These are phyloP conservation scores for Oegoconia quadripuncta DNA, from an alignment of 2,888 invertebrate genomes.

Conservation along the genomic window DNA sequence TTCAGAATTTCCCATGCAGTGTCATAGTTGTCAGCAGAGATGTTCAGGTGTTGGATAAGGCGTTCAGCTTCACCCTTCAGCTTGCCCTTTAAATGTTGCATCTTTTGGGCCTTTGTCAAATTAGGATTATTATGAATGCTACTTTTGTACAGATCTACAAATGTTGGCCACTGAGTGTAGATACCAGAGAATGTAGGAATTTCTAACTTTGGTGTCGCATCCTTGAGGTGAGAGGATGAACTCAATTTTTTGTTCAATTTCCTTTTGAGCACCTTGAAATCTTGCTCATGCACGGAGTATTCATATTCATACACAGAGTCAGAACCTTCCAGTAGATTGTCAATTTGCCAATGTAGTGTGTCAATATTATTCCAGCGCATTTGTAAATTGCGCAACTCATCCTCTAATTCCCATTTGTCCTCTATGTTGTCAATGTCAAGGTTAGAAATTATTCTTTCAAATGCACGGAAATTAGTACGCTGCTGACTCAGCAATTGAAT, in stretches of 20 bases:
- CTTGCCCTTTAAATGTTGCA: conserved; percentile 23
- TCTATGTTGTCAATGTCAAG: background rate
- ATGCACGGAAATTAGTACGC: conserved; percentile 14
- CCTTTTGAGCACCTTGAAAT: conserved; percentile 8
- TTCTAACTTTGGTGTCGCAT: conserved; percentile 9
- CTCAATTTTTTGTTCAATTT: conserved; percentile 1
- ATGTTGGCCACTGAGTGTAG: conserved; percentile 11
- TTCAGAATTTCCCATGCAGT: conserved; percentile 19
- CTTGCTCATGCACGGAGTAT: background rate
- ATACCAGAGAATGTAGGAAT: conserved; percentile 8
- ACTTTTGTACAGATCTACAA: conserved; percentile 19
- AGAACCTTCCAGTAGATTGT: background rate
- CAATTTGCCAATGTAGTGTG: background rate
- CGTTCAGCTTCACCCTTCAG: conserved; percentile 22
- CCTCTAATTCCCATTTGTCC: conserved; percentile 19
- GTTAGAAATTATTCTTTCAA: conserved; percentile 3
- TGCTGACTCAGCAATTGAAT: background rate
- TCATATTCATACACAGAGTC: background rate
- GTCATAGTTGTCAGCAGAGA: conserved; percentile 22
- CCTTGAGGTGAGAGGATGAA: conserved; percentile 7
- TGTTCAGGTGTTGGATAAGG: conserved; percentile 22
- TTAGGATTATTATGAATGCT: conserved; percentile 20
- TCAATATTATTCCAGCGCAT: background rate
- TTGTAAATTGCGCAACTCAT: conserved; percentile 8
- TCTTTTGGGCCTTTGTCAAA: conserved; percentile 22